These are phyloP conservation scores for Salpingus planirostris DNA, from an alignment of 2,888 invertebrate species.

Conservation along the genomic window DNA sequence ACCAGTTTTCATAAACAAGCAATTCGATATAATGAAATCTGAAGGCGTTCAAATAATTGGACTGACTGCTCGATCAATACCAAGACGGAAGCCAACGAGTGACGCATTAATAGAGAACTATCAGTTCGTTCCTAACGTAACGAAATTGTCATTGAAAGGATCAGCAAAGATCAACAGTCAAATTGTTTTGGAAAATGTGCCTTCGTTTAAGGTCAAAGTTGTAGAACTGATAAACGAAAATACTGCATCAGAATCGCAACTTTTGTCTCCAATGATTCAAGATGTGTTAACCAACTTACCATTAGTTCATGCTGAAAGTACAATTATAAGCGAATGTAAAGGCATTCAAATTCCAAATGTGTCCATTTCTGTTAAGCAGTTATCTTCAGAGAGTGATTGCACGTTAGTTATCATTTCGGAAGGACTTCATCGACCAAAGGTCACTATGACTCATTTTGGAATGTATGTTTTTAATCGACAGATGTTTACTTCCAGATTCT, in stretches of 20 bases:
- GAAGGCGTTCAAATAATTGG: too few relatives aligned
- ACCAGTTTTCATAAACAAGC: too few relatives aligned
- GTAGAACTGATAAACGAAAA: slow-evolving; percentile 45
- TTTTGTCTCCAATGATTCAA: slow-evolving; percentile 40
- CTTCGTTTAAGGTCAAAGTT: slow-evolving; percentile 51
- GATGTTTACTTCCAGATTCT: too few relatives aligned
- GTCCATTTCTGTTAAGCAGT: slow-evolving; percentile 49
- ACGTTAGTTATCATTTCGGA: slow-evolving; percentile 26
- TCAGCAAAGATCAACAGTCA: too few relatives aligned
- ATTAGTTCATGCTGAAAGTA: slow-evolving; percentile 57
- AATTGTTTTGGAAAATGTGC: slow-evolving; percentile 69
- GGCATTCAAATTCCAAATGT: slow-evolving; percentile 35
- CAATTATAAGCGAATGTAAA: slow-evolving; percentile 47
- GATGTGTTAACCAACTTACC: slow-evolving; percentile 60
- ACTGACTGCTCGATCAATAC: too few relatives aligned
- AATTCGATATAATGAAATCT: too few relatives aligned
- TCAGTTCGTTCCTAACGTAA: too few relatives aligned
- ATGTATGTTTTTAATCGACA: too few relatives aligned
- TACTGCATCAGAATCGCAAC: background rate
- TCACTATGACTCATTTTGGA: background rate
- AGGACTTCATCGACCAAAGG: background rate
- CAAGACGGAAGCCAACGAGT: too few relatives aligned
- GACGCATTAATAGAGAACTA: too few relatives aligned
- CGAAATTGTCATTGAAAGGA: too few relatives aligned
- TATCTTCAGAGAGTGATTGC: slow-evolving; percentile 34